Percentiles rank a stretch among this genome's conserved stretches.
Evolutionary conservation across 2,888 invertebrate species (phyloP).

Genomic region (Aphrophora alni): DNA sequence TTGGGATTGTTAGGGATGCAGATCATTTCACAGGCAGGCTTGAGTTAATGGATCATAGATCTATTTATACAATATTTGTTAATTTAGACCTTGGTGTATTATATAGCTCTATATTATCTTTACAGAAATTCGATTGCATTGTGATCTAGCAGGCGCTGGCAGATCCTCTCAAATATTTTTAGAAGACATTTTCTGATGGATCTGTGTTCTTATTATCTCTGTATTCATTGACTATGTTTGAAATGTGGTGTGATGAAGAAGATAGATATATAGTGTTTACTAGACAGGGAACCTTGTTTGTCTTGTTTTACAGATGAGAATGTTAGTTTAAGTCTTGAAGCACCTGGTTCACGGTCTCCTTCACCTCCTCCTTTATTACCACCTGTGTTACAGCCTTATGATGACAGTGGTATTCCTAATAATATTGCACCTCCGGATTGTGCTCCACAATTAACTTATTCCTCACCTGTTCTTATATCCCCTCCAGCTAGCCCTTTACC

Average conservation of each 20-base stretch:
- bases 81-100: no score
- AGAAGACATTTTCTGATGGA: no score
- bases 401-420: slow-evolving; percentile 41
- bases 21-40: no score
- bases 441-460: slow-evolving; percentile 45
- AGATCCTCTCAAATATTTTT: no score
- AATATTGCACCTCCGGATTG: slow-evolving; percentile 54
- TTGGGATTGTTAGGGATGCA: no score
- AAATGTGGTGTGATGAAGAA: not conserved
- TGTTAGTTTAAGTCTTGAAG: slow-evolving; percentile 49
- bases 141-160: no score
- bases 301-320: slow-evolving; percentile 42
- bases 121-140: no score
- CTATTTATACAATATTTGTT: no score
- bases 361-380: slow-evolving; percentile 49
- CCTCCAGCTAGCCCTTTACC: slow-evolving; percentile 48
- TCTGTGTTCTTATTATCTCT: not conserved
- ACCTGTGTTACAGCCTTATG: slow-evolving; percentile 49
- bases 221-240: not conserved
- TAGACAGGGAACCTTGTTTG: slow-evolving; percentile 27
- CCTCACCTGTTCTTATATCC: slow-evolving; percentile 52
- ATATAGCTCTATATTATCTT: no score
- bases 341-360: slow-evolving; percentile 53
- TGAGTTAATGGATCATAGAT: no score
- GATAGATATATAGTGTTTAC: not conserved